A percentile compares a stretch with the other conserved stretches of the same genome.
Evolutionary conservation across 1,140 invertebrate species (phyloP).

Genomic region (Temnothorax curvispinosus): DNA sequence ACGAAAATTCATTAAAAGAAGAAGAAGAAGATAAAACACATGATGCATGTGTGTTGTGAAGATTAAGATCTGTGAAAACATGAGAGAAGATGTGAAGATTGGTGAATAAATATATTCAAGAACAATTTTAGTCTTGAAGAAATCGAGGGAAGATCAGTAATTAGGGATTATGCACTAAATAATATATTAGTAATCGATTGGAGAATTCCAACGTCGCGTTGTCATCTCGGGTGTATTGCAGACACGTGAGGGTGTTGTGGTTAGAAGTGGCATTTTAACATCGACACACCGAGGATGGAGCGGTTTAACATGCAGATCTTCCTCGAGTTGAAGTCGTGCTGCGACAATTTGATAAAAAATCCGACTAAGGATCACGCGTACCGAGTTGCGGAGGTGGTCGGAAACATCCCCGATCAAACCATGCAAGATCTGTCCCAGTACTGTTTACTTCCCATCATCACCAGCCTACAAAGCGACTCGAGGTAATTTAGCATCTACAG

Average conservation of each 20-base stretch:
- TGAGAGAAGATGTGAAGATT: background rate
- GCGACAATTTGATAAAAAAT: conserved; percentile 84
- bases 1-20: background rate
- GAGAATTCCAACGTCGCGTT: background rate
- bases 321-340: conserved; percentile 85
- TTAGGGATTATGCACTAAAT: background rate
- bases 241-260: background rate
- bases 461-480: conserved; percentile 83
- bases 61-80: background rate
- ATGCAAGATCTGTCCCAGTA: conserved; percentile 86
- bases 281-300: conserved; percentile 64
- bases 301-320: conserved; percentile 76
- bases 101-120: background rate
- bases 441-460: conserved; percentile 85
- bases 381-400: conserved; percentile 75
- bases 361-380: conserved; percentile 80
- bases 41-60: background rate
- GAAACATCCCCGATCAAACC: conserved; percentile 79
- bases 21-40: background rate
- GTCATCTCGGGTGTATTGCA: background rate
- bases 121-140: background rate
- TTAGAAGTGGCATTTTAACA: background rate
- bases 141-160: background rate
- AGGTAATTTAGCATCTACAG: conserved; percentile 83
- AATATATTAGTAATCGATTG: background rate